phyloP scores from a whole-genome alignment of 2,797 vertebrate species.

The Mus spretus region DNA sequence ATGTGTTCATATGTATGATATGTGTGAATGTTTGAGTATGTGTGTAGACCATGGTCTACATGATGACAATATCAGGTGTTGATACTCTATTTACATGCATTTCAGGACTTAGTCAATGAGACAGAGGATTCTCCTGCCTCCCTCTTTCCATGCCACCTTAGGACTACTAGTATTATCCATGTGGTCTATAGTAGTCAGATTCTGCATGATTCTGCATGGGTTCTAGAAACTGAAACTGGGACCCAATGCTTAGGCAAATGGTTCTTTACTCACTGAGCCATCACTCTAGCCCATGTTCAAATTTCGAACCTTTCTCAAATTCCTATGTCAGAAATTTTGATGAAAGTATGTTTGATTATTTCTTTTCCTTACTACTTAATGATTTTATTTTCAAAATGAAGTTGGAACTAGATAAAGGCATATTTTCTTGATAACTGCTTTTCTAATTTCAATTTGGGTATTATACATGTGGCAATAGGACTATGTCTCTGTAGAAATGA shows the following conservation, averaged over 20 bases:
- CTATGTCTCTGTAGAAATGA: not conserved
- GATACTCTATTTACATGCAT: too few species aligned
- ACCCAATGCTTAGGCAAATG: not conserved
- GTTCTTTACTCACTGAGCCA: not conserved
- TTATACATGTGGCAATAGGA: not conserved
- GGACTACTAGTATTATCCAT: not conserved
- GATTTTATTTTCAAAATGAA: slow-evolving; percentile 24
- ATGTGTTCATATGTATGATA: too few species aligned
- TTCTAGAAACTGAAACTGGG: not conserved
- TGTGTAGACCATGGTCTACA: too few species aligned
- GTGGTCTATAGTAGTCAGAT: not conserved
- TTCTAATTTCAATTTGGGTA: not conserved
- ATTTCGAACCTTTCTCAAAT: not conserved
- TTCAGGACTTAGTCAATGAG: too few species aligned
- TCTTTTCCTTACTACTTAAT: not conserved
- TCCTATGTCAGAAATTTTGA: not conserved
- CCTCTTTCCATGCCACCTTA: not conserved
- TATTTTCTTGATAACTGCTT: not conserved
- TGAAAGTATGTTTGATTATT: not conserved
- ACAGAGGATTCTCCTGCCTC: not conserved
- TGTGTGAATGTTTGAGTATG: not conserved
- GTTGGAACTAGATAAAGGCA: not conserved
- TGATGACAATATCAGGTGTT: not conserved
- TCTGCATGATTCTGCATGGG: too few species aligned
- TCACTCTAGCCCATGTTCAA: not conserved